Evolutionary conservation across 1,140 invertebrate genomes (phyloP), one percentile per base, ranked within the genome.

Genomic region (Anthonomus grandis): DNA sequence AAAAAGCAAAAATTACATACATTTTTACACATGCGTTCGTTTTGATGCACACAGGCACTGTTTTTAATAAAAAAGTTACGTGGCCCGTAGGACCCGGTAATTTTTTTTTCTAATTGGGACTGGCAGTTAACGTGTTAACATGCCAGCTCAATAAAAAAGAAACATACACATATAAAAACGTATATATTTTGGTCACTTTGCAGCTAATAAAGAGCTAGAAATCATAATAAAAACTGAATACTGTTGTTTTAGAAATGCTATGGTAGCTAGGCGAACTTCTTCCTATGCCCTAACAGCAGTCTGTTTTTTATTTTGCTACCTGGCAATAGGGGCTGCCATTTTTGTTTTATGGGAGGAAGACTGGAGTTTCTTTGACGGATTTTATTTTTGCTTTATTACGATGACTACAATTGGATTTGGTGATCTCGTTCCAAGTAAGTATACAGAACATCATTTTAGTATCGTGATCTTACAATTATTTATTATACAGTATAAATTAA

Each of bases 351-450:
- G 87, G 85, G 89, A 92, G 67, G 84, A 90, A 56, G 87, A 91
- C 37, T 95, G 93, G 93, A 83, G 80, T 2, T 95, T 94, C 74
- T 92, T 93, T 64, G 91, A 95, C 63, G 89, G 90, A 13, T 95
- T 94, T 71, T 95, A 95, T 74, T 95, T 95, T 66, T 93, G 91
- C 67, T 95, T 95, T 68, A 90, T 95, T 41, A 95, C 93, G 0
- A 93, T 95, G 90, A 93, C 92, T 0, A 95, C 93, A 0, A 94
- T 95, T 61, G 93, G 93, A 13, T 93, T 96, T 65, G 92, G 92
- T 23, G 92, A 95, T 77, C 78, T 93, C 17, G 91, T 94, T 34
- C 93, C 91, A 65, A 89, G 91, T 90, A 79, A 83, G 80, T 78
- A n/a, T n/a, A n/a, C n/a, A n/a, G 53, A 24, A 47, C 27, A n/a